These are phyloP conservation scores for Pseudomyrmex flavicornis DNA, from an alignment of 1,140 invertebrate species.

Conservation along the genomic window DNA sequence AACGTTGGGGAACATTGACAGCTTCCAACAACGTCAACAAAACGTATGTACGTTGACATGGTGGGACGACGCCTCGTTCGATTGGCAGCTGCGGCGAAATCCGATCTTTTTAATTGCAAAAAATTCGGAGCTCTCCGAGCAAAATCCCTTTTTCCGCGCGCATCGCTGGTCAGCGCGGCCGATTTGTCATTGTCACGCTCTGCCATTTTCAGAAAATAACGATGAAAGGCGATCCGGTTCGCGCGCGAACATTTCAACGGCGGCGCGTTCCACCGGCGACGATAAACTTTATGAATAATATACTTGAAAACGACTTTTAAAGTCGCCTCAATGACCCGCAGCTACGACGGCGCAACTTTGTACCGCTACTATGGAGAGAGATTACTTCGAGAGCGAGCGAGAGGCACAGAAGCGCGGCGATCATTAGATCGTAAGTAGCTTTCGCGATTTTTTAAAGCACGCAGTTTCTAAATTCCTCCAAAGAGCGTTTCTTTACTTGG, in stretches of 20 bases:
- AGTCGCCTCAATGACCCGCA: slow-evolving; percentile 43
- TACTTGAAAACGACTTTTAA: slow-evolving; percentile 59
- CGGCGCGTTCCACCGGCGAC: slow-evolving; percentile 18
- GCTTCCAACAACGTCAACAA: no score
- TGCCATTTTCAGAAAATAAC: slow-evolving; percentile 44
- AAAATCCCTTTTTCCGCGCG: slow-evolving; percentile 6
- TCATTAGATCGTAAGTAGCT: slow-evolving; percentile 52
- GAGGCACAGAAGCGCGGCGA: not conserved
- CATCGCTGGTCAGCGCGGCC: not conserved
- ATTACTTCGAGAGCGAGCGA: slow-evolving; percentile 33
- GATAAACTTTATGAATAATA: slow-evolving; percentile 62
- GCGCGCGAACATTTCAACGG: slow-evolving; percentile 28
- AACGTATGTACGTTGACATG: not conserved
- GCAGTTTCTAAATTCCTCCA: slow-evolving; percentile 9
- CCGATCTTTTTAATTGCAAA: slow-evolving; percentile 16
- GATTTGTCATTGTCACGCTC: slow-evolving; percentile 47
- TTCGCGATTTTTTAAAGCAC: slow-evolving; percentile 47
- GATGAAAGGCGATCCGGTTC: slow-evolving; percentile 29
- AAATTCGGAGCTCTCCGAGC: not conserved
- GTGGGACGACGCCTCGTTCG: not conserved
- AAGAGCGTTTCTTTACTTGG: not conserved
- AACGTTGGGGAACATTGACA: not conserved
- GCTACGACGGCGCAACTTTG: slow-evolving; percentile 50
- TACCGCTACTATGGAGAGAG: slow-evolving; percentile 40
- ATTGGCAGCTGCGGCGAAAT: not conserved